Percentiles rank a stretch among this genome's conserved stretches.
phyloP scores from a whole-genome alignment of 2,113 vertebrate genomes.

The Melanerpes aurifrons region DNA sequence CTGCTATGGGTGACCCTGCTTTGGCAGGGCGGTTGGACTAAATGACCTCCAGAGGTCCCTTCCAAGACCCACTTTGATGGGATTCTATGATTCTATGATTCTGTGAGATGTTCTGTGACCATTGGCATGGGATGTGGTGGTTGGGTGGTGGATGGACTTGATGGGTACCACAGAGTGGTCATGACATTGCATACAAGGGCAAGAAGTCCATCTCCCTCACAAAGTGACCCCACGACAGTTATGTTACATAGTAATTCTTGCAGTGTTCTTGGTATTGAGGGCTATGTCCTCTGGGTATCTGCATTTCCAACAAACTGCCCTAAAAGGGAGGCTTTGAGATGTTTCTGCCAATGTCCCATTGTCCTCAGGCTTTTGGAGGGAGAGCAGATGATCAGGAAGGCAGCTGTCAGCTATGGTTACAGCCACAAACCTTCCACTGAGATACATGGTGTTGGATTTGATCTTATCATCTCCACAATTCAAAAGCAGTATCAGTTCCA shows the following conservation, averaged over 20 bases:
- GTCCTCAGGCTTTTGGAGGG: neutral
- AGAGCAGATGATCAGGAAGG: neutral
- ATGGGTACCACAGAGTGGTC: neutral
- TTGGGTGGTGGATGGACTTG: neutral
- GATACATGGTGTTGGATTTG: conserved; percentile 31
- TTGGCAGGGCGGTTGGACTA: neutral
- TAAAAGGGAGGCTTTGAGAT: neutral
- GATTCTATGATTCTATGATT: neutral
- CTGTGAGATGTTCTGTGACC: neutral
- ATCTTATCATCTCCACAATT: conserved; percentile 67
- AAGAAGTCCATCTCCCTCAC: neutral
- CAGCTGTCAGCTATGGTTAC: conserved; percentile 21
- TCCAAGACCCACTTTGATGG: neutral
- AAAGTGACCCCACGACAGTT: neutral
- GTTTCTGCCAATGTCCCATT: neutral
- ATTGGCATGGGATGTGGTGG: neutral
- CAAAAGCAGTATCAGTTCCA: conserved; percentile 65
- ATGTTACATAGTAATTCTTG: conserved; percentile 9
- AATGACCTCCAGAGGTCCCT: neutral
- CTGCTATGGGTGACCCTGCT: no score
- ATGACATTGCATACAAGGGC: accelerated
- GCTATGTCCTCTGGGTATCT: neutral
- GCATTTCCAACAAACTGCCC: neutral
- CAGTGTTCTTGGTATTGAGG: neutral
- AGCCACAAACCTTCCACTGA: conserved; percentile 27